Conservation (phyloP, 2,797 vertebrate species). For the Tamandua tetradactyla region DNA sequence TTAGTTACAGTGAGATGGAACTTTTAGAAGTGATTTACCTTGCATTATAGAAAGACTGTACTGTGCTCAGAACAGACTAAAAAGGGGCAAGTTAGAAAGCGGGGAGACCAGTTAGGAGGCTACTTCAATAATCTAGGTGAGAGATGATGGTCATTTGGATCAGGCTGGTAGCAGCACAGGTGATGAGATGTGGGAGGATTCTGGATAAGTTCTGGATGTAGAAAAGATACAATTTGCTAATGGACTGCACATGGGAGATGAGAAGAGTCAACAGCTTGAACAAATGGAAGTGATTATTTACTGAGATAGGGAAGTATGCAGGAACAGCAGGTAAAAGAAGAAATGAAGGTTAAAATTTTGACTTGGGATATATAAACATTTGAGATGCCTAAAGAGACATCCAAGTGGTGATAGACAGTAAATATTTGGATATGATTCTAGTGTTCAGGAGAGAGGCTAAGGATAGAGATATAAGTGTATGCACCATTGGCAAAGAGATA, state of each 20-base stretch:
- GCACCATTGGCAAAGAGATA: rapidly evolving
- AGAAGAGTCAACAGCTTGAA: background rate
- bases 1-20: background rate
- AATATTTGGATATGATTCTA: background rate
- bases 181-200: background rate
- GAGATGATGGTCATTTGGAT: background rate
- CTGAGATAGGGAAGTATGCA: background rate
- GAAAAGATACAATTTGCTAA: background rate
- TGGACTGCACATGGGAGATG: background rate
- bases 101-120: background rate
- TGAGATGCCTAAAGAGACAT: background rate
- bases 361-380: background rate
- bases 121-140: background rate
- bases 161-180: background rate
- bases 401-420: background rate
- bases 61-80: background rate
- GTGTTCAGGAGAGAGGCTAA: background rate
- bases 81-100: background rate
- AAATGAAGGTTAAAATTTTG: background rate
- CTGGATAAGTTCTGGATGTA: background rate
- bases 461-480: background rate
- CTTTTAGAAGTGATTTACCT: background rate
- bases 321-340: background rate
- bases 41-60: background rate
- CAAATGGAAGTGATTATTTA: background rate